Evolutionary conservation across 1,140 invertebrate genomes (phyloP), one percentile per base, ranked within the genome.

Genomic region (Drosophila subobscura): DNA sequence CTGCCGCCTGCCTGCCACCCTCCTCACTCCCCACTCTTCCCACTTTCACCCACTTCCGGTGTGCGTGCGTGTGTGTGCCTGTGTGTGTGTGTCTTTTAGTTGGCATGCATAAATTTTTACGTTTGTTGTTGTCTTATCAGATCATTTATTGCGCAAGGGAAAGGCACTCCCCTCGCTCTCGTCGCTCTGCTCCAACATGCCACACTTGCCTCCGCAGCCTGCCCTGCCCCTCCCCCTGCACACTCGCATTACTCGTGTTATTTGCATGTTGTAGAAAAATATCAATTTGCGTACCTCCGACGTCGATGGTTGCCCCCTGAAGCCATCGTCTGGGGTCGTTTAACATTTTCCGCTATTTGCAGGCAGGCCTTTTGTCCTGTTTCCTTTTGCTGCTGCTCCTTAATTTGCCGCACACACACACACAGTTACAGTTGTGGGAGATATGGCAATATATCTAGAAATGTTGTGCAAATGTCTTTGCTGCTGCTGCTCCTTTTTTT

Each of bases 221-320:
- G 8, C 29, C 33, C 10, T 27, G 10, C 10, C 33, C 14, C 23
- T 20, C 8, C 10, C 47, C 14, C 47, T 27, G 16, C 45, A 42
- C 44, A 72, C 57, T 47, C 74, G 63, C 81, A 86, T 86, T 88
- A 88, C 81, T 88, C 50, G 67, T 86, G 70, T 86, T 88, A 86
- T 86, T 86, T 86, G 81, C 81, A 86, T 86, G 81, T 88, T 75
- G 83, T 86, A 88, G 81, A 86, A 86, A 86, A 86, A 86, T 86
- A 86, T 86, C 81, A 86, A 86, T 86, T 86, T 86, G 81, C 81
- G 81, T 85, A 86, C 81, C 79, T 83, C 77, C 79, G 78, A 74
- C 72, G 76, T 42, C 57, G 53, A 60, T 57, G 72, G 22, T 27
- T 55, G 49, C 55, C 10, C 33, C 33, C 33, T 37, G 33, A 37